Percentiles rank a stretch among this genome's conserved stretches.
These are phyloP conservation scores for Vulpes lagopus DNA, from an alignment of 2,113 vertebrate species.

Conservation along the genomic window DNA sequence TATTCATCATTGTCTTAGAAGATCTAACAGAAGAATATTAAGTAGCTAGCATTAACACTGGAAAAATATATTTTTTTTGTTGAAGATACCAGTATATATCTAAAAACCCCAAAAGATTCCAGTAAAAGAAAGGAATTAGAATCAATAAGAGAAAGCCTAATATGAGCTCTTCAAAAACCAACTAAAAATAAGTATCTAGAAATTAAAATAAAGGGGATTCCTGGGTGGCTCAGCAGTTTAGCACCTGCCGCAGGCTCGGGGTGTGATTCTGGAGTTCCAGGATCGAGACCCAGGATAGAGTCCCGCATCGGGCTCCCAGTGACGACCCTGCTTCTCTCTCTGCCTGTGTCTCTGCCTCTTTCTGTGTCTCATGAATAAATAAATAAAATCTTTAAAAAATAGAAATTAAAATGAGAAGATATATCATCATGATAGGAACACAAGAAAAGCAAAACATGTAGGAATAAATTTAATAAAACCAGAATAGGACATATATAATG, in stretches of 20 bases:
- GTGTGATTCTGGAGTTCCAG: no score
- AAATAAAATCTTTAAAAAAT: no score
- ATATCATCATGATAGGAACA: not conserved
- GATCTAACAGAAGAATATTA: not conserved
- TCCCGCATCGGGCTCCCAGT: no score
- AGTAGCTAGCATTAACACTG: not conserved
- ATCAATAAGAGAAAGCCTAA: not conserved
- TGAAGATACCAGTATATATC: not conserved
- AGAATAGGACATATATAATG: not conserved
- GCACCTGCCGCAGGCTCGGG: no score
- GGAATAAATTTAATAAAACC: not conserved
- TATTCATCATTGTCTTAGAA: not conserved
- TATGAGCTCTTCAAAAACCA: not conserved
- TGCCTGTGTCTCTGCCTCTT: no score
- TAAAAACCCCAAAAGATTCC: not conserved
- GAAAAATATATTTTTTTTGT: not conserved
- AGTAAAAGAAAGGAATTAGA: not conserved
- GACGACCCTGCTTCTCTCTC: no score
- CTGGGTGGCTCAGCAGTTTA: no score
- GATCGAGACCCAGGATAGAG: no score
- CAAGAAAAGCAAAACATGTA: not conserved
- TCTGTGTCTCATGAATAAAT: no score
- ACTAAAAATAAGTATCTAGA: not conserved
- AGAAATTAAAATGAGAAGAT: not conserved
- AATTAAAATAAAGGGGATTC: not conserved